Conservation (phyloP, 2,888 invertebrate genomes). For the Frankliniella fusca region DNA sequence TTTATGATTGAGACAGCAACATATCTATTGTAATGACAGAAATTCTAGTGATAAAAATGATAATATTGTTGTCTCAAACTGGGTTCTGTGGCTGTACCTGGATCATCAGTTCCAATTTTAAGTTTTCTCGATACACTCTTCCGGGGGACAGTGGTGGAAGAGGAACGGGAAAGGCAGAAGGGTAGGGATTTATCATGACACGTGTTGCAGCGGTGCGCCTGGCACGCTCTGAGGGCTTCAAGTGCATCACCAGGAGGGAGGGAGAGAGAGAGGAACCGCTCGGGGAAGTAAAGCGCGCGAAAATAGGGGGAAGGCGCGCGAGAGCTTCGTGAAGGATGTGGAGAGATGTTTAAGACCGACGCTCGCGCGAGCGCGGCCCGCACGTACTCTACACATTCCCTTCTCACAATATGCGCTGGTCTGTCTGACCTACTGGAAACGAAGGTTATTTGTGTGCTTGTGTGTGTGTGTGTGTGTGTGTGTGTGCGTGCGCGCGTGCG, state of each 20-base stretch:
- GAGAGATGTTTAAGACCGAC: not conserved
- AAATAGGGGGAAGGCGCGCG: not conserved
- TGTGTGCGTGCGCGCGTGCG: not conserved
- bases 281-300: not conserved
- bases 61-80: no score
- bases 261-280: not conserved
- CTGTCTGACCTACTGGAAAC: not conserved
- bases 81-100: no score
- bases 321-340: not conserved
- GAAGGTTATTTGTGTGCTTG: not conserved
- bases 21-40: no score
- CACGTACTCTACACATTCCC: not conserved
- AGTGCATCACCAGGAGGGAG: not conserved
- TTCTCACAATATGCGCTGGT: not conserved
- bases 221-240: no score
- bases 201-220: no score
- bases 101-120: no score
- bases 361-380: not conserved
- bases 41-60: no score
- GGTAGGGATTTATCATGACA: no score
- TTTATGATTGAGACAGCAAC: no score
- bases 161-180: not conserved
- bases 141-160: not conserved
- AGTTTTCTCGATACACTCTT: no score
- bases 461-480: not conserved